These are phyloP conservation scores for Sarcophaga subvicina DNA, from an alignment of 2,888 invertebrate genomes.

Conservation along the genomic window DNA sequence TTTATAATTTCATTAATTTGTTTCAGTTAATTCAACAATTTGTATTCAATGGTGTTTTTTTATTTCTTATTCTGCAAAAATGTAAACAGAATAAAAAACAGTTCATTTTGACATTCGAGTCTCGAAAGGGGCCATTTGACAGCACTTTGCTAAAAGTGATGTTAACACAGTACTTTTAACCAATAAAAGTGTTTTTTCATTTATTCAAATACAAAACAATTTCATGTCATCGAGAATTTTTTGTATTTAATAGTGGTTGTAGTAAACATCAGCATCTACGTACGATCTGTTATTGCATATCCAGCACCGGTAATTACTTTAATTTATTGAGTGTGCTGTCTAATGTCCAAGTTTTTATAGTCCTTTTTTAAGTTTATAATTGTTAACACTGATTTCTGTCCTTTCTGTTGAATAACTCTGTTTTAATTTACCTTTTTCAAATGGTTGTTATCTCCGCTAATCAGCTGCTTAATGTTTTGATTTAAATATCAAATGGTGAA, in stretches of 20 bases:
- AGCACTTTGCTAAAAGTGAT: neutral
- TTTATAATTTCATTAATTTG: neutral
- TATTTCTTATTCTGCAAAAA: neutral
- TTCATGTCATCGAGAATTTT: no score
- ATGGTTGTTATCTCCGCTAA: neutral
- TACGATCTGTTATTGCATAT: no score
- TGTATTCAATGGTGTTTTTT: neutral
- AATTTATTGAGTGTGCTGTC: no score
- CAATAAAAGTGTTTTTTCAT: no score
- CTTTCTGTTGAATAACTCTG: no score
- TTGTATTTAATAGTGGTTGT: no score
- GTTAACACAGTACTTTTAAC: neutral
- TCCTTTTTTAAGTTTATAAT: no score
- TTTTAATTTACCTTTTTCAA: neutral
- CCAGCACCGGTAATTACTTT: no score
- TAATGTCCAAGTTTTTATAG: no score
- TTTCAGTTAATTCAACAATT: constrained; percentile 3
- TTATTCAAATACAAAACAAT: no score
- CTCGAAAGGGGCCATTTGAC: neutral
- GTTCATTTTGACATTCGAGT: constrained; percentile 10
- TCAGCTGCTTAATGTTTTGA: constrained; percentile 29
- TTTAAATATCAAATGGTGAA: neutral
- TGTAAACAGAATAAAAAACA: neutral
- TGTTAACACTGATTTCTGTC: no score
- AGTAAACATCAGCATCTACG: no score